These are phyloP conservation scores for Pica pica DNA, from an alignment of 2,113 vertebrate species.

Conservation along the genomic window DNA sequence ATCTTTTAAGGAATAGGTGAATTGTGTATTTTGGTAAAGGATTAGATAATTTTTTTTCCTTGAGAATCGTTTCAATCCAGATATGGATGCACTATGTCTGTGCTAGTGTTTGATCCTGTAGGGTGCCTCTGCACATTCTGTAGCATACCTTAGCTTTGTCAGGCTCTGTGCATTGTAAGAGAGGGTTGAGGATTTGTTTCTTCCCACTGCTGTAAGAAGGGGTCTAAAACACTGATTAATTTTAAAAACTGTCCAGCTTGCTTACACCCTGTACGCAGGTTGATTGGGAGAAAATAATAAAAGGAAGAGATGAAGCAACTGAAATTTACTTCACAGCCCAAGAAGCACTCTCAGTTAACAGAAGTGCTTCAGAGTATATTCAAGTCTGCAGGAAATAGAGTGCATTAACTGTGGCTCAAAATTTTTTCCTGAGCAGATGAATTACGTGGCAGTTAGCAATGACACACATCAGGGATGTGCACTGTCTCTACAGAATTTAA, in stretches of 20 bases:
- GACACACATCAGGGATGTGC: fast-evolving
- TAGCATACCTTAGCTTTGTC: background rate
- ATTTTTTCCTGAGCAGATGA: background rate
- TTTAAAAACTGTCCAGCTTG: background rate
- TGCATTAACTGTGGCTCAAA: background rate
- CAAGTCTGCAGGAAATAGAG: background rate
- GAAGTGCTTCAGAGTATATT: background rate
- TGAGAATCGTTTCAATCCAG: background rate
- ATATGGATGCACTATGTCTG: background rate
- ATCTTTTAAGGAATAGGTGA: background rate
- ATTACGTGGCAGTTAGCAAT: background rate
- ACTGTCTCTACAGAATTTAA: background rate
- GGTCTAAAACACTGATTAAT: background rate
- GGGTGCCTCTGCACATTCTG: background rate
- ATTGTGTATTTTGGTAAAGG: background rate
- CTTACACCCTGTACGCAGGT: background rate
- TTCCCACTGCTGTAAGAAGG: background rate
- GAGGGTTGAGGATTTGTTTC: background rate
- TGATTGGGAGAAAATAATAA: background rate
- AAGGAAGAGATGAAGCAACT: background rate
- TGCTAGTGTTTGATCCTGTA: background rate
- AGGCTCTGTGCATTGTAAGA: background rate
- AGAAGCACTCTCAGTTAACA: background rate
- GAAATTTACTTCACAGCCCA: background rate
- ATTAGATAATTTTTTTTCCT: background rate